Evolutionary conservation across 2,888 invertebrate species (phyloP).

Genomic region (Pantelozetes paolii): DNA sequence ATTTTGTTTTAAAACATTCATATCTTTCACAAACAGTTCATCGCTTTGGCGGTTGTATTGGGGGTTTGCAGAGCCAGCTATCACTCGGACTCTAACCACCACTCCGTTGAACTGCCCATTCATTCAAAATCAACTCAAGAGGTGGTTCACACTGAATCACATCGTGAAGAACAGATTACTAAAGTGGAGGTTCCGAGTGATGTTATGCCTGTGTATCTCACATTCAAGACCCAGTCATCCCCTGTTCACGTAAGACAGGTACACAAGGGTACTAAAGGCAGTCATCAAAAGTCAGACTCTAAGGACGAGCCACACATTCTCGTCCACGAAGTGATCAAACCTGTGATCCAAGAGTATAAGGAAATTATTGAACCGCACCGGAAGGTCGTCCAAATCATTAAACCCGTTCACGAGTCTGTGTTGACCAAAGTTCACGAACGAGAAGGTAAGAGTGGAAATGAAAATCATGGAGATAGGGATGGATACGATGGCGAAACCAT

Average conservation of each 20-base stretch:
- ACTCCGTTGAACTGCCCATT: too few species aligned
- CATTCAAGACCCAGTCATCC: constrained; percentile 28
- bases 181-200: constrained; percentile 13
- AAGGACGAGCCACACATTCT: background rate
- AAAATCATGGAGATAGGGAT: background rate
- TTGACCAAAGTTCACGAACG: constrained; percentile 15
- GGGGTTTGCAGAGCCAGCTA: too few species aligned
- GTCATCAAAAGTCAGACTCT: background rate
- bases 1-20: too few species aligned
- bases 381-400: background rate
- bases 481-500: too few species aligned
- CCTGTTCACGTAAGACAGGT: constrained; percentile 34
- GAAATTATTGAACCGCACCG: constrained; percentile 33
- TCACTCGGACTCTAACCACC: too few species aligned
- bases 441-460: background rate
- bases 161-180: too few species aligned
- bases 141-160: too few species aligned
- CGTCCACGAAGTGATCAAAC: background rate
- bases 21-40: too few species aligned
- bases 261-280: background rate
- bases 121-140: too few species aligned
- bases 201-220: constrained; percentile 15
- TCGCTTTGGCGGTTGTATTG: too few species aligned
- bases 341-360: constrained; percentile 27
- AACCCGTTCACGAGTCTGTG: constrained; percentile 21